phyloP scores from a whole-genome alignment of 2,113 vertebrate genomes.

The Eptesicus fuscus region DNA sequence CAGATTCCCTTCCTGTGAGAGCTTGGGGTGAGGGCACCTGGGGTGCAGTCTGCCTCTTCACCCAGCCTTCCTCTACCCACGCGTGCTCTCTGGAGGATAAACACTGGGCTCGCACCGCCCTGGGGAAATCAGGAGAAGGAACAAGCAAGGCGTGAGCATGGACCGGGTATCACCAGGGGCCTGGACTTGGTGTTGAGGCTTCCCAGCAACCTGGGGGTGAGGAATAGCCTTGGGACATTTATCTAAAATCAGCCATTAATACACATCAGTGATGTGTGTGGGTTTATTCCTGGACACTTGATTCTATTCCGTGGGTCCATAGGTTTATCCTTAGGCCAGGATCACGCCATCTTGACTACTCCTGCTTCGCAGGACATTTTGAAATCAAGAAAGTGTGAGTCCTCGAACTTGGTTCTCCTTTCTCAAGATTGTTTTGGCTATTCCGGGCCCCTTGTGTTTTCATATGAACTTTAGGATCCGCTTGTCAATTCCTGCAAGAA shows the following conservation, averaged over 20 bases:
- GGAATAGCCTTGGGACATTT: not conserved
- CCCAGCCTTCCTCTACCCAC: not conserved
- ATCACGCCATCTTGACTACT: not conserved
- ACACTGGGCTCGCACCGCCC: not conserved
- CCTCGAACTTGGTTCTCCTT: not conserved
- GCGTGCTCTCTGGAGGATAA: fast-evolving
- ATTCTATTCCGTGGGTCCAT: not conserved
- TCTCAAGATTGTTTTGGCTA: not conserved
- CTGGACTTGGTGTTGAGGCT: not conserved
- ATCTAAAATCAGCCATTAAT: not conserved
- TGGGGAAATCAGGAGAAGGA: not conserved
- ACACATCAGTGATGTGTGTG: not conserved
- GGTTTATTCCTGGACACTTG: not conserved
- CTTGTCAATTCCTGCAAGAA: not conserved
- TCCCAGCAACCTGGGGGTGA: not conserved
- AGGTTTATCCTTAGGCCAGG: not conserved
- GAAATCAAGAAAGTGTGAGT: not conserved
- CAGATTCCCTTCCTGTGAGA: not conserved
- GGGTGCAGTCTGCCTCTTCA: not conserved
- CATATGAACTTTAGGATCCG: not conserved
- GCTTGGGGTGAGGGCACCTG: not conserved
- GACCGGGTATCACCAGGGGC: not conserved
- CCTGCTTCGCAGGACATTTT: not conserved
- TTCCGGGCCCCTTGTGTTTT: not conserved
- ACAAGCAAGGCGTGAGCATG: not conserved